A percentile compares a stretch with the other conserved stretches of the same genome.
phyloP scores from a whole-genome alignment of 2,113 vertebrate genomes.

The Otis tarda region DNA sequence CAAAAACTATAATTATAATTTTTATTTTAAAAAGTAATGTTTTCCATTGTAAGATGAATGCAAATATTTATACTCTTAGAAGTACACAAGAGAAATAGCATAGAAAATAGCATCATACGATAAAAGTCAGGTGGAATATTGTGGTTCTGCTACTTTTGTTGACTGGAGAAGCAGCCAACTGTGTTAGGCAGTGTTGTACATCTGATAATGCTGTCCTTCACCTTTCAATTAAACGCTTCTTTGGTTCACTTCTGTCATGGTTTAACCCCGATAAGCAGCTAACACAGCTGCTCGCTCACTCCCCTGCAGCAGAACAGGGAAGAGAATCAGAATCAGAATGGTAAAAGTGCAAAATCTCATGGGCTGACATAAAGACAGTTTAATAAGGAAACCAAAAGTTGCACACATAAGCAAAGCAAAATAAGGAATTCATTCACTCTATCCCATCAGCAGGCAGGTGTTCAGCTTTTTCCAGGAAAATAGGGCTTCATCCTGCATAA shows the following conservation, averaged over 20 bases:
- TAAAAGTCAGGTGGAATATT: neutral
- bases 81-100: too few relatives aligned
- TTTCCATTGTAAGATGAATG: neutral
- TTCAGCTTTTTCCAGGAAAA: neutral
- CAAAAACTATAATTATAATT: neutral
- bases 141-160: neutral
- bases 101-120: neutral
- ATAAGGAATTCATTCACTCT: neutral
- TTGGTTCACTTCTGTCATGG: neutral
- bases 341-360: neutral
- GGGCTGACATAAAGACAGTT: neutral
- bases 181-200: neutral
- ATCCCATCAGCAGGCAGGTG: neutral
- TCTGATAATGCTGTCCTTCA: neutral
- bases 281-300: neutral
- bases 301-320: neutral
- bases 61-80: neutral
- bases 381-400: neutral
- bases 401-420: neutral
- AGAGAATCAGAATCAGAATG: neutral
- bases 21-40: neutral
- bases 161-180: neutral
- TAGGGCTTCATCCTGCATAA: accelerated
- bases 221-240: neutral
- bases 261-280: neutral